Evolutionary conservation across 2,797 vertebrate genomes (phyloP), one percentile per base, ranked within the genome.

Genomic region (Spinus pinus): DNA sequence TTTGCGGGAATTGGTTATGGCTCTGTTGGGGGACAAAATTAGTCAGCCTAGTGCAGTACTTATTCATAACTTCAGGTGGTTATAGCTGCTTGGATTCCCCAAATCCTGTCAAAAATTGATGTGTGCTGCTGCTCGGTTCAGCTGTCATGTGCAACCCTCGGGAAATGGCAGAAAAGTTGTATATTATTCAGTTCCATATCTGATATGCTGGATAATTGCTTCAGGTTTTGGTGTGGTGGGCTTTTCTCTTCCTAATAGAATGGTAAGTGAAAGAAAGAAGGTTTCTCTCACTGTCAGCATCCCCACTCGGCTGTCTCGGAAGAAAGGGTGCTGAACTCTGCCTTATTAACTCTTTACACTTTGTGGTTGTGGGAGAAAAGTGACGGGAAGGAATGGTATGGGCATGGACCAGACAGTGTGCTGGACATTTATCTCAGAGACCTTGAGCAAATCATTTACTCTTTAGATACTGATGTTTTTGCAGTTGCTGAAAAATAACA

Each of bases 161-260:
- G 72, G 62, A 73, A 62, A 25, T 12, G 62, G 31, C 31, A 28
- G 42, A 57, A 67, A 56, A 60, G 62, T 88, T 62, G 10, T 23
- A 0, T 13, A 0, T 33, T 66, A 5, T 33, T 81, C 41, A 54
- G 3, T 79, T 81, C 1, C 0, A 6, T 44, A 2, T 14, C 65
- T 35, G 42, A 6, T 37, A 24, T 41, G 58, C 30, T 39, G 28
- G 50, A 15, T 53, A 53, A 39, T 46, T 88, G 27, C 28, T 71
- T 66, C 39, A 14, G 28, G 23, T 15, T 83, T 87, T 50, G 30
- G 30, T 27, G 17, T 22, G 23, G 28, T 65, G 28, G 5, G 9
- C 1, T 23, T 69, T 81, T 49, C 46, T 57, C 24, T 61, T 49
- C 14, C 62, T n/a, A 51, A 27, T 33, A 18, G 42, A 65, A 51